Conservation (phyloP, 1,140 invertebrate species). For the Amphibalanus amphitrite region DNA sequence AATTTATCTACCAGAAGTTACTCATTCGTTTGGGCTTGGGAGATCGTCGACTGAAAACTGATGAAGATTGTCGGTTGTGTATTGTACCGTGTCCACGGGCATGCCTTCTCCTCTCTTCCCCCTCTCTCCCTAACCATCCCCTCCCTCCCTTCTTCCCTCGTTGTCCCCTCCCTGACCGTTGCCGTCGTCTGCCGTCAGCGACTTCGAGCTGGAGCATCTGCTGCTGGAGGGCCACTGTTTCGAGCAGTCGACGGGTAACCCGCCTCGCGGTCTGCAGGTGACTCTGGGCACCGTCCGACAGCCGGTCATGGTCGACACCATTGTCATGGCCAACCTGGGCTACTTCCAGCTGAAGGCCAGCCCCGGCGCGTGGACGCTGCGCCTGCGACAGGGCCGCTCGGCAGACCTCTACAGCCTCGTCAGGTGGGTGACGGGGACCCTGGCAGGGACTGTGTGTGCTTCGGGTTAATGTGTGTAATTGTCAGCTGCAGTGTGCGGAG, state of each 20-base stretch:
- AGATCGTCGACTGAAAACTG: too few species aligned
- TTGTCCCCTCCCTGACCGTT: too few species aligned
- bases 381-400: conserved; percentile 72
- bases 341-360: conserved; percentile 97
- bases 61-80: too few species aligned
- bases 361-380: conserved; percentile 83
- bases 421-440: conserved; percentile 32
- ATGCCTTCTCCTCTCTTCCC: too few species aligned
- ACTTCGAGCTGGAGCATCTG: conserved; percentile 81
- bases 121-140: too few species aligned
- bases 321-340: conserved; percentile 98
- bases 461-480: too few species aligned
- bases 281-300: conserved; percentile 51
- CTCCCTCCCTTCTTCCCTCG: too few species aligned
- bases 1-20: too few species aligned
- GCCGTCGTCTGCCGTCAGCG: conserved; percentile 26
- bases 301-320: conserved; percentile 59
- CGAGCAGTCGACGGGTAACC: conserved; percentile 74
- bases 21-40: too few species aligned
- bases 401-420: conserved; percentile 68
- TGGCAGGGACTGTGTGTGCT: too few species aligned
- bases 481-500: too few species aligned
- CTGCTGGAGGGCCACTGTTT: conserved; percentile 93
- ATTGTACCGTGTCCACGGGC: too few species aligned
- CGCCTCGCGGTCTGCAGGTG: conserved; percentile 90